Evolutionary conservation across 2,113 vertebrate genomes (phyloP).

Genomic region (Cyrtonyx montezumae): DNA sequence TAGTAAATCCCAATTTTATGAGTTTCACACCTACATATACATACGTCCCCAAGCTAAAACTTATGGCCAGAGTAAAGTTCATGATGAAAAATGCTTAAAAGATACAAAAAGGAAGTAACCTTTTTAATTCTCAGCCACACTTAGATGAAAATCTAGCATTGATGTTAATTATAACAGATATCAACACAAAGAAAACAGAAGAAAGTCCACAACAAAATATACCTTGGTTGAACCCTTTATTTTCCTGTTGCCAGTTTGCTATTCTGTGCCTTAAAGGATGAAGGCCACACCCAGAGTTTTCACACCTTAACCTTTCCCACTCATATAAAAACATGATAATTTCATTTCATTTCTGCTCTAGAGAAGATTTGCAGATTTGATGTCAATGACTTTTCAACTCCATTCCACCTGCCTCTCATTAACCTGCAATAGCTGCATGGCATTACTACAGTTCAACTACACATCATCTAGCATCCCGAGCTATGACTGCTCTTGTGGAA

Average conservation of each 20-base stretch:
- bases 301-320: background rate
- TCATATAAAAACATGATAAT: background rate
- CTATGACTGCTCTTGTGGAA: background rate
- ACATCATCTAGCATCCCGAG: background rate
- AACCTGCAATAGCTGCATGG: background rate
- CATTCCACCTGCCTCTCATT: background rate
- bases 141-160: background rate
- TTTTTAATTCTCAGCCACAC: background rate
- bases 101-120: background rate
- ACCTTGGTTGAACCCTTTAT: background rate
- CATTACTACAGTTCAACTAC: background rate
- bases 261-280: background rate
- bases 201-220: background rate
- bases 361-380: background rate
- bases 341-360: background rate
- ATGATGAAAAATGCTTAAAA: background rate
- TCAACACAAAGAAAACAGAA: background rate
- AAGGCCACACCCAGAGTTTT: background rate
- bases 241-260: background rate
- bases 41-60: background rate
- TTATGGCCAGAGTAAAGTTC: background rate
- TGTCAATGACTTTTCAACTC: background rate
- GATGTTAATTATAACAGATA: background rate
- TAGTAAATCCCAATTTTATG: conserved; percentile 35
- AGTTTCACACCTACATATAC: background rate